Evolutionary conservation across 2,888 invertebrate genomes (phyloP).

Genomic region (Hofmannophila pseudospretella): DNA sequence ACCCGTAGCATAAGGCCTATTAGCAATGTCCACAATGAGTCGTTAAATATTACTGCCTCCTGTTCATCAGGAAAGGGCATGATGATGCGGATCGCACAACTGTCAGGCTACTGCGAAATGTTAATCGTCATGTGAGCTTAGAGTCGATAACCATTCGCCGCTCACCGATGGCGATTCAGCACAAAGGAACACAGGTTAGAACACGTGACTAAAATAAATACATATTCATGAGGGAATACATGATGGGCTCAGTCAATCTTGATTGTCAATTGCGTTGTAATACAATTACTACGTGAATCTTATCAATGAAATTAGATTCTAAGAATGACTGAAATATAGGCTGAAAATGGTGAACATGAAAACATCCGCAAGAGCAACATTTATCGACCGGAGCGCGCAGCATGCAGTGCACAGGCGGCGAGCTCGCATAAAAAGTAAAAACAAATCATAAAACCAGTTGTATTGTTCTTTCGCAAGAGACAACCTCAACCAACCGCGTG

Average conservation of each 20-base stretch:
- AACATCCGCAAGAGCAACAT: conserved; percentile 45
- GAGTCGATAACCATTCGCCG: conserved; percentile 8
- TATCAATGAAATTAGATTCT: neutral
- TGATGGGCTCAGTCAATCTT: neutral
- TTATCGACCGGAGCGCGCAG: conserved; percentile 21
- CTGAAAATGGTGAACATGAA: conserved; percentile 2
- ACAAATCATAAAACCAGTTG: conserved; percentile 67
- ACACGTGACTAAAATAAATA: conserved; percentile 9
- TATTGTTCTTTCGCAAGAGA: conserved; percentile 65
- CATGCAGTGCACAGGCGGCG: conserved; percentile 26
- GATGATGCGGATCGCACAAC: conserved; percentile 47
- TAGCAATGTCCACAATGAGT: conserved; percentile 64
- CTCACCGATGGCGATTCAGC: neutral
- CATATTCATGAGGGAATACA: neutral
- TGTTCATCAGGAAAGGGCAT: conserved; percentile 53
- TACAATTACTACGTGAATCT: neutral
- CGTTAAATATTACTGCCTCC: conserved; percentile 64
- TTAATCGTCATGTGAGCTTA: conserved; percentile 16
- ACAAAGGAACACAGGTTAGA: conserved; percentile 3
- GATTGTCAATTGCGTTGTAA: neutral
- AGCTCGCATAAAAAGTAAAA: conserved; percentile 53
- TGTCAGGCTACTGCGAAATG: conserved; percentile 42
- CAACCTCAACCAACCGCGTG: conserved; percentile 43
- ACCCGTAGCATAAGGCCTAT: conserved; percentile 43
- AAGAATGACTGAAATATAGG: conserved; percentile 3